Evolutionary conservation across 2,113 vertebrate species (phyloP).

Genomic region (Solenodon paradoxus): DNA sequence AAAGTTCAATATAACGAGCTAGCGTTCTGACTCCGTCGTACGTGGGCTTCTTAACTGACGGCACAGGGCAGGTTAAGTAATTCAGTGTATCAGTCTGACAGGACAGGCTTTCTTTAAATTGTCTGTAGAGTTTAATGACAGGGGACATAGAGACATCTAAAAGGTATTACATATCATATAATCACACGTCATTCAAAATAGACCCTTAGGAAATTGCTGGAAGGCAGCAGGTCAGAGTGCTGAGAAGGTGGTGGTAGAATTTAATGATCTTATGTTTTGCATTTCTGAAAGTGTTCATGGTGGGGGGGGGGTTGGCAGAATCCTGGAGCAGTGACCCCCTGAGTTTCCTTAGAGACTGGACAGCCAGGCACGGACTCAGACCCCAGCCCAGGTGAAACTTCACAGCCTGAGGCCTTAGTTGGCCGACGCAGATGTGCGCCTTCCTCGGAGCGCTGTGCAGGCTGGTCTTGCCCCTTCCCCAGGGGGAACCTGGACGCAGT

Average conservation of each 20-base stretch:
- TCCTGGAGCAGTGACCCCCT: not conserved
- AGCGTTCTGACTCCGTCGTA: not conserved
- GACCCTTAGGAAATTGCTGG: not conserved
- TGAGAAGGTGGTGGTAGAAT: not conserved
- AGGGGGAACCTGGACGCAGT: too few relatives aligned
- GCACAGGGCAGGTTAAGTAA: not conserved
- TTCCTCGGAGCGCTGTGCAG: too few relatives aligned
- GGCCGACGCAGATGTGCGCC: too few relatives aligned
- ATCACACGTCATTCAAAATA: not conserved
- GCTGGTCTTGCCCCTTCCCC: too few relatives aligned
- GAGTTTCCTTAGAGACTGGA: not conserved
- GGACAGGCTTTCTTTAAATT: not conserved
- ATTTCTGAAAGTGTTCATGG: not conserved
- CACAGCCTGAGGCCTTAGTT: fast-evolving
- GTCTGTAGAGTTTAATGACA: not conserved
- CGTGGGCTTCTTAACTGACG: not conserved
- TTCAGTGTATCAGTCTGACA: not conserved
- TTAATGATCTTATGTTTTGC: not conserved
- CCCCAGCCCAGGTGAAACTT: not conserved
- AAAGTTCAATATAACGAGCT: not conserved
- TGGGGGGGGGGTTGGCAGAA: not conserved
- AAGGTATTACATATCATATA: not conserved
- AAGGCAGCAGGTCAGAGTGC: not conserved
- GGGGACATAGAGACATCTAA: not conserved
- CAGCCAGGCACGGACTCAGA: not conserved